These are phyloP conservation scores for Tridacna crocea DNA, from an alignment of 2,888 invertebrate genomes.

Conservation along the genomic window DNA sequence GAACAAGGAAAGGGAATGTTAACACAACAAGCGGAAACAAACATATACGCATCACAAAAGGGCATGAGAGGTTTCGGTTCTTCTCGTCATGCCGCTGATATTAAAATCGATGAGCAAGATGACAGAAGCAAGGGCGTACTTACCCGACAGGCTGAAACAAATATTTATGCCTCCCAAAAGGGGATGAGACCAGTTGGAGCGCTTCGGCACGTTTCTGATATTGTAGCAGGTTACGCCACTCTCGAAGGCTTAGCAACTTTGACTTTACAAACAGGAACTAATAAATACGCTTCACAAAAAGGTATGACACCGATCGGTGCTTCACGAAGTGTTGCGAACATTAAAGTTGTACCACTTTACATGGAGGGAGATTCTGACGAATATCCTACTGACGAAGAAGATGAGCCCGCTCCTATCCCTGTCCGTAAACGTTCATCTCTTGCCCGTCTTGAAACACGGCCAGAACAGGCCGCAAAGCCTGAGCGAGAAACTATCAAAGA, in stretches of 20 bases:
- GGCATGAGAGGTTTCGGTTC: conserved; percentile 79
- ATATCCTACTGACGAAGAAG: conserved; percentile 62
- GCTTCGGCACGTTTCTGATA: conserved; percentile 51
- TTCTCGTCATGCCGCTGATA: conserved; percentile 80
- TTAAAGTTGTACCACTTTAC: conserved; percentile 47
- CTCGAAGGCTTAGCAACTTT: conserved; percentile 74
- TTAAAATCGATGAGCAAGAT: conserved; percentile 76
- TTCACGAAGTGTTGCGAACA: conserved; percentile 58
- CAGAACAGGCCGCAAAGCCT: conserved; percentile 29
- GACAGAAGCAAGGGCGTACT: conserved; percentile 77
- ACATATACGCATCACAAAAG: conserved; percentile 79
- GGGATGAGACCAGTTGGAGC: conserved; percentile 71
- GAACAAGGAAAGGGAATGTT: conserved; percentile 73
- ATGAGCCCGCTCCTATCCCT: conserved; percentile 48
- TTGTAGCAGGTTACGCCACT: conserved; percentile 48
- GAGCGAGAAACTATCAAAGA: conserved; percentile 31
- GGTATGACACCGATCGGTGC: conserved; percentile 80
- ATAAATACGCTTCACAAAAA: conserved; percentile 81
- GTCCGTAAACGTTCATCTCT: conserved; percentile 49
- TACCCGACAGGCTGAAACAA: conserved; percentile 81
- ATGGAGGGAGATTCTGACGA: conserved; percentile 60
- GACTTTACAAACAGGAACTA: conserved; percentile 81
- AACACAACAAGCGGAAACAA: conserved; percentile 79
- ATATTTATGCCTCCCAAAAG: conserved; percentile 82
- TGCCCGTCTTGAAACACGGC: conserved; percentile 3